Conservation (phyloP, 30 jellyfish, hydroid and myxozoan species). For the Aurelia aurita region DNA sequence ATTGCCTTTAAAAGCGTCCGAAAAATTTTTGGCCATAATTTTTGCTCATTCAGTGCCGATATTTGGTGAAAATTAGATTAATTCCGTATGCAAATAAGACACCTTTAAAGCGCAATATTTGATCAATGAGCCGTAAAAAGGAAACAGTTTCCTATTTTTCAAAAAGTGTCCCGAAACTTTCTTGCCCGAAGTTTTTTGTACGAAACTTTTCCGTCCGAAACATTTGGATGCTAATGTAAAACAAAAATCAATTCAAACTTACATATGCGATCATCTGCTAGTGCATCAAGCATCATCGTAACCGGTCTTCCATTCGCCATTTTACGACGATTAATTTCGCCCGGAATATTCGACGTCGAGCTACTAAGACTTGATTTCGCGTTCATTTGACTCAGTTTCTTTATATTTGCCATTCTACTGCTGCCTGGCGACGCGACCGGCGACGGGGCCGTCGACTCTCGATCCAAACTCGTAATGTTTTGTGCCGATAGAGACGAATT, state of each 20-base stretch:
- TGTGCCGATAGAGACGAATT: slow-evolving; percentile 5
- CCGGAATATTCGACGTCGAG: background rate
- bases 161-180: no score
- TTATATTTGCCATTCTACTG: slow-evolving; percentile 7
- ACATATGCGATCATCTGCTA: background rate
- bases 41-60: no score
- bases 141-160: no score
- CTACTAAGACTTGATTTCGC: background rate
- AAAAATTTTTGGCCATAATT: no score
- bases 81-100: no score
- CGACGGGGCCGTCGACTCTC: background rate
- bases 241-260: background rate
- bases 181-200: no score
- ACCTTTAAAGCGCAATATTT: no score
- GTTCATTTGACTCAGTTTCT: background rate
- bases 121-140: no score
- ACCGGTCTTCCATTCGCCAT: slow-evolving; percentile 4
- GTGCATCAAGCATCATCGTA: background rate
- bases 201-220: no score
- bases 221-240: no score
- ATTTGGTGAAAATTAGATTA: no score
- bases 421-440: background rate
- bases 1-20: no score
- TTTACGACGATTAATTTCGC: background rate
- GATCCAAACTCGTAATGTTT: background rate